Evolutionary conservation across 2,113 vertebrate species (phyloP).

Genomic region (Rhinolophus ferrumequinum): DNA sequence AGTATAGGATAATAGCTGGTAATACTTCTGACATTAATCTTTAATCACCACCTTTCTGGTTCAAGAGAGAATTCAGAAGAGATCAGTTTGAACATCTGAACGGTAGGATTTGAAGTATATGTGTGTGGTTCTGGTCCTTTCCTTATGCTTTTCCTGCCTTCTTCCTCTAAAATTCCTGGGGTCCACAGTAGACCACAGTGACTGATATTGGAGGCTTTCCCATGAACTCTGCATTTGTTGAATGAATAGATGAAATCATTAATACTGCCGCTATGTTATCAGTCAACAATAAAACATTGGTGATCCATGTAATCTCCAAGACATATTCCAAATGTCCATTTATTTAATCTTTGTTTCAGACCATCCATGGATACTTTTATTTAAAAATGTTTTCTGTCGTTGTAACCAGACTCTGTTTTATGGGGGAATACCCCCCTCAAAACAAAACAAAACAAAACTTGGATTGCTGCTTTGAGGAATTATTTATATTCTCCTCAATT

Average conservation of each 20-base stretch:
- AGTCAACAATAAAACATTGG: not conserved
- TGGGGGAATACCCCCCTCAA: not conserved
- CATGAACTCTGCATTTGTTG: not conserved
- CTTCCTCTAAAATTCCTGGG: not conserved
- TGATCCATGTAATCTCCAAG: not conserved
- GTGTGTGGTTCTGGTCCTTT: not conserved
- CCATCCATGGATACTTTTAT: not conserved
- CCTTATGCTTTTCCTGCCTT: not conserved
- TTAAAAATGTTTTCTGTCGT: conserved; percentile 17
- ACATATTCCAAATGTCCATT: not conserved
- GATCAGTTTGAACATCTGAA: not conserved
- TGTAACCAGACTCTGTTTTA: not conserved
- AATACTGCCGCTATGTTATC: not conserved
- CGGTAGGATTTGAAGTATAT: not conserved
- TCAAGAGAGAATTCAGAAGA: conserved; percentile 53
- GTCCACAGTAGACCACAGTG: not conserved
- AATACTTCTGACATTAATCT: conserved; percentile 3
- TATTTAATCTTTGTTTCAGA: conserved; percentile 14
- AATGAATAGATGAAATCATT: not conserved
- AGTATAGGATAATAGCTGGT: not conserved
- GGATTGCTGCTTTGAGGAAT: not conserved
- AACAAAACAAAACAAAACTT: not conserved
- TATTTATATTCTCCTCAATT: not conserved
- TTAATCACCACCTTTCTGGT: not conserved
- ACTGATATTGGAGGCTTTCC: not conserved